These are phyloP conservation scores for Bruchidius siliquastri DNA, from an alignment of 2,888 invertebrate species.

Conservation along the genomic window DNA sequence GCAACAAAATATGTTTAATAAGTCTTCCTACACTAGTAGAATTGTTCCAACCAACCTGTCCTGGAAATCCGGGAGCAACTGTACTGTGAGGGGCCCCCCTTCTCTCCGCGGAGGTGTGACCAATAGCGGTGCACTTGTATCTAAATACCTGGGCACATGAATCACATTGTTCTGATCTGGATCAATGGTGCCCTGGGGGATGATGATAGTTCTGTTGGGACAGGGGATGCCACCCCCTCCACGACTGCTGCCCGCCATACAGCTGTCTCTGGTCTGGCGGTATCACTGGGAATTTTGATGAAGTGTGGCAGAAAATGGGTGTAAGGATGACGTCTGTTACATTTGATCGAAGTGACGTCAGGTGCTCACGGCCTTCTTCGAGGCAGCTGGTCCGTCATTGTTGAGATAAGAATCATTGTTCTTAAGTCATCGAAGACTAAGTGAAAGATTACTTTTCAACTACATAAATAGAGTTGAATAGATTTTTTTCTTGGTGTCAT, in stretches of 20 bases:
- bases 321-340: neutral
- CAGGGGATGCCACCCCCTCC: neutral
- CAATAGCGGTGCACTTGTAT: slow-evolving; percentile 7
- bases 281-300: neutral
- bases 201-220: slow-evolving; percentile 21
- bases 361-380: neutral
- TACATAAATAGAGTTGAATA: too few species aligned
- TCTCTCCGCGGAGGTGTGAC: neutral
- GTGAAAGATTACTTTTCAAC: too few species aligned
- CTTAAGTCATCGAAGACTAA: too few species aligned
- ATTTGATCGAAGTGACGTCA: neutral
- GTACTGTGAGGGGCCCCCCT: neutral
- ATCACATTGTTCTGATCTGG: slow-evolving; percentile 37
- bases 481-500: too few species aligned
- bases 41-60: neutral
- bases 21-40: too few species aligned
- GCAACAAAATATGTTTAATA: too few species aligned
- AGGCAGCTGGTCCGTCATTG: neutral
- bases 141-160: slow-evolving; percentile 33
- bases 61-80: neutral
- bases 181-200: slow-evolving; percentile 38
- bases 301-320: neutral
- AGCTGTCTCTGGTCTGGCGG: neutral
- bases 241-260: neutral
- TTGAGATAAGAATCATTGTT: neutral